Evolutionary conservation across 2,888 invertebrate genomes (phyloP), one percentile per base, ranked within the genome.

Genomic region (Chymomyza caudatula): DNA sequence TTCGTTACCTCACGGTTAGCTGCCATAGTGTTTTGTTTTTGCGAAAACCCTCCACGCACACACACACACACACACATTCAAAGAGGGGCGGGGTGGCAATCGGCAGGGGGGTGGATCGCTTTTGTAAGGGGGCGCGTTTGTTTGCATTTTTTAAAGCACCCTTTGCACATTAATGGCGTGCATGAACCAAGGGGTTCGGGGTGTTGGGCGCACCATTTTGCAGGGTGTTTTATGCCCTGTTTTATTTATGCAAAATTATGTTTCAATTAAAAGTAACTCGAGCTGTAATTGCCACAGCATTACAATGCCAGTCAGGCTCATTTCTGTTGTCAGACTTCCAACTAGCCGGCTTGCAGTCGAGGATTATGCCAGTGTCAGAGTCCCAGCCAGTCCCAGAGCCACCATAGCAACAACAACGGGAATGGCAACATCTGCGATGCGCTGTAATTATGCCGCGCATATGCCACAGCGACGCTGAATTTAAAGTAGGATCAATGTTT

Each of bases 241-340:
- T 77, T 75, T 83, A 81, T 85, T 87, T 86, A 88, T 88, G 88
- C 88, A 88, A 89, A 88, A 88, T 88, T 88, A 89, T 88, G 88
- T 88, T 88, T 88, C 88, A 88, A 88, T 88, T 88, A 87, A 83
- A 85, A 76, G 74, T 70, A 83, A 78, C 80, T 81, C 74, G 78
- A 68, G 53, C 63, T 76, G 87, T 87, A 86, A 88, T 82, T 87
- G 78, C 74, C 60, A 72, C 52, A 58, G 53, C 69, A 74, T 82
- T 76, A 77, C 74, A 72, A 15, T 70, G 60, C 20, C 13, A 61
- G 44, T 55, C 60, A 53, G 62, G 68, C 69, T 11, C 63, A 66
- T 63, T 81, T 73, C 65, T 69, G 70, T 68, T 58, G 70, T 73
- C 77, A 62, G 43, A 52, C 25, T 20, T 13, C 44, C 44, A 15